These are phyloP conservation scores for Leucophora obtusa DNA, from an alignment of 2,888 invertebrate genomes.

Conservation along the genomic window DNA sequence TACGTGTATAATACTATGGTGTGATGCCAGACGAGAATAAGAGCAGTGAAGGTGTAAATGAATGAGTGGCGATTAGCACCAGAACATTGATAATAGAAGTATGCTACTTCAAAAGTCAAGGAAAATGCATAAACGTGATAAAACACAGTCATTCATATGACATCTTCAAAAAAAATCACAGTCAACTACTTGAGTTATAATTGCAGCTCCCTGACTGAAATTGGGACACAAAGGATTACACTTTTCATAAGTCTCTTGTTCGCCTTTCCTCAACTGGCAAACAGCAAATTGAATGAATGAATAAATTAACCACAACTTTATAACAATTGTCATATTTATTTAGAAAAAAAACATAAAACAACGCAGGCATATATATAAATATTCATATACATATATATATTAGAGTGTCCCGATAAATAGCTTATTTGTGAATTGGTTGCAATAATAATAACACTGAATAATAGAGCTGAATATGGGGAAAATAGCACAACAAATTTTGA, in stretches of 20 bases:
- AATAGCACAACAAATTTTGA: no score
- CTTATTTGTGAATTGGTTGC: no score
- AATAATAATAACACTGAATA: no score
- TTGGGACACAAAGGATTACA: constrained; percentile 3
- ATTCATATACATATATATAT: no score
- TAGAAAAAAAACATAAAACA: background rate
- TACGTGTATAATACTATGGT: constrained; percentile 48
- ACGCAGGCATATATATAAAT: constrained; percentile 6
- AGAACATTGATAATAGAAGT: constrained; percentile 59
- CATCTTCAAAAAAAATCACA: constrained; percentile 11
- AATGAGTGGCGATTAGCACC: constrained; percentile 65
- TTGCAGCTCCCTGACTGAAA: constrained; percentile 7
- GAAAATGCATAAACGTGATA: constrained; percentile 59
- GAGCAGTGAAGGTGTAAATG: constrained; percentile 63
- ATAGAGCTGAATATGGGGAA: no score
- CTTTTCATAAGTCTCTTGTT: background rate
- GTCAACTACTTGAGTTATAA: constrained; percentile 8
- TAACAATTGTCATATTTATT: constrained; percentile 35
- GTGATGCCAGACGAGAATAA: constrained; percentile 20
- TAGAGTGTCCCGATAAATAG: no score
- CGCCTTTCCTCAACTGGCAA: constrained; percentile 32
- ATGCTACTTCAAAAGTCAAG: constrained; percentile 56
- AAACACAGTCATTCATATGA: constrained; percentile 27
- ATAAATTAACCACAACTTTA: constrained; percentile 46
- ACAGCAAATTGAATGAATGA: constrained; percentile 48